Conservation (phyloP, 2,888 invertebrate genomes). For the Calliphora vomitoria region DNA sequence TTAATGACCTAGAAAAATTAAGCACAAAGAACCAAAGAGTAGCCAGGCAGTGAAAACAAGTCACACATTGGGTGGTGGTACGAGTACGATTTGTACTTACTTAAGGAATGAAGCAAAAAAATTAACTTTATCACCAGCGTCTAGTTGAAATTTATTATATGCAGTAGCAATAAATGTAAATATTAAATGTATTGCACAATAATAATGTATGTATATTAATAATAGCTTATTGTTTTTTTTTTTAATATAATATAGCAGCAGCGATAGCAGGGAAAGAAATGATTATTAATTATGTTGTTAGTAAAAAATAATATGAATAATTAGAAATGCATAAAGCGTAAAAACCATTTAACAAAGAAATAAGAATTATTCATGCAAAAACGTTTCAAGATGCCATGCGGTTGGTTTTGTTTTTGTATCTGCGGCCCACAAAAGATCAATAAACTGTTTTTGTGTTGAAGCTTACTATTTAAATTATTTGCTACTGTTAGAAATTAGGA, state of each 20-base stretch:
- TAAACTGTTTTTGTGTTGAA: background rate
- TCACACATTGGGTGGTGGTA: slow-evolving; percentile 14
- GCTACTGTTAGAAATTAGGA: background rate
- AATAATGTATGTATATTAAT: too few relatives aligned
- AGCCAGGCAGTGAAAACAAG: background rate
- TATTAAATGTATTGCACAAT: background rate
- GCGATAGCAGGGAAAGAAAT: background rate
- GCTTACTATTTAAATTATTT: too few relatives aligned
- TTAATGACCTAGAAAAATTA: slow-evolving; percentile 66
- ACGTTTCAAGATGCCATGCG: slow-evolving; percentile 1
- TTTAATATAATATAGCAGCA: too few relatives aligned
- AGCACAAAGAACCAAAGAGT: slow-evolving; percentile 12
- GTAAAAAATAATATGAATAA: slow-evolving; percentile 56
- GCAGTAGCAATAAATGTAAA: slow-evolving; percentile 37
- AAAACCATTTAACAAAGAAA: slow-evolving; percentile 51
- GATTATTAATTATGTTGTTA: slow-evolving; percentile 17
- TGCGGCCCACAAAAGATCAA: background rate
- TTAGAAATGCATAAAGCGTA: slow-evolving; percentile 60
- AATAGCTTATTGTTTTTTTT: background rate
- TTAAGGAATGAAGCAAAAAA: slow-evolving; percentile 19
- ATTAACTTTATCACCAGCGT: slow-evolving; percentile 10
- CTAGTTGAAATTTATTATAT: background rate
- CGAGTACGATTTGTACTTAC: slow-evolving; percentile 6
- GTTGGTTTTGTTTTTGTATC: background rate
- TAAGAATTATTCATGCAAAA: slow-evolving; percentile 58